Evolutionary conservation across 2,888 invertebrate genomes (phyloP), one percentile per base, ranked within the genome.

Genomic region (Laothoe populi): DNA sequence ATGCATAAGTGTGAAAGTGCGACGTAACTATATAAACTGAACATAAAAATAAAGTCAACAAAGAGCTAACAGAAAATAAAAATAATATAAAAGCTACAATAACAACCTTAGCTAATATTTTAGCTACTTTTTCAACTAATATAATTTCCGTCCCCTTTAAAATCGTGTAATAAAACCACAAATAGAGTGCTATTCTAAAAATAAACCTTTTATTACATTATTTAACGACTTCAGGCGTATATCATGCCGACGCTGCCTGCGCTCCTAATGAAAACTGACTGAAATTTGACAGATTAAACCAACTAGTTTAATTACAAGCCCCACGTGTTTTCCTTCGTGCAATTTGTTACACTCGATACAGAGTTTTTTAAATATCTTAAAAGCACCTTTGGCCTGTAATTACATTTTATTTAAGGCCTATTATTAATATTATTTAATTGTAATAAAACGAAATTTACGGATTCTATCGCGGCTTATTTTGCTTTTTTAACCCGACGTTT

Each of bases 261-360:
- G 57, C 62, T 59, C 42, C 40, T 60, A 63, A 61, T 48, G 45
- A 61, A 35, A 61, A 46, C 57, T 38, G 60, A 59, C 59, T 48
- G 57, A 35, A 65, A 65, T 63, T 57, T 21, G 59, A 45, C 57
- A 61, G 61, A 61, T 45, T 61, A 61, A 63, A 63, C 61, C 42
- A 60, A 45, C 53, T 53, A 53, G 31, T 45, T 59, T 59, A 59
- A 59, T 59, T 59, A 59, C 11, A 59, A 26, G 45, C 21, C 31
- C 59, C 35, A 53, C 53, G 31, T 35, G 53, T 11, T 53, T 48
- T 46, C 21, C 7, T 31, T 11, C 16, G 31, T 53, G 4, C 19
- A 53, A 35, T 53, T 53, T 53, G 19, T 48, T 35, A 31, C 4
- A 8, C 10, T 26, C 49, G 49, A 53, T 53, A 35, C 16, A 53